phyloP scores from a whole-genome alignment of 2,797 vertebrate genomes.

The Valencia hispanica region DNA sequence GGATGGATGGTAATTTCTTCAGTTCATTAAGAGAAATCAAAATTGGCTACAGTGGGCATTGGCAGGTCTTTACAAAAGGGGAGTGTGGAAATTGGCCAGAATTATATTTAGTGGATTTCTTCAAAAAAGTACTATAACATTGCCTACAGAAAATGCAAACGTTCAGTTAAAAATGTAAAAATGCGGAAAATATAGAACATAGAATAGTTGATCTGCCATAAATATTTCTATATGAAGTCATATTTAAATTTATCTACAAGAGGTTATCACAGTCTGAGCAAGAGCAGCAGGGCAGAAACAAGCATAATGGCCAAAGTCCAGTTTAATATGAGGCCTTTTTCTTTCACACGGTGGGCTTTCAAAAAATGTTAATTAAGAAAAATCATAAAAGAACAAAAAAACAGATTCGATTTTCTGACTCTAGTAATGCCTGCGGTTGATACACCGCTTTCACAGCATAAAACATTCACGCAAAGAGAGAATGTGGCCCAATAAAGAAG shows the following conservation, averaged over 20 bases:
- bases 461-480: neutral
- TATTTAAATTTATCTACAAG: neutral
- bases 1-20: too few species aligned
- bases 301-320: neutral
- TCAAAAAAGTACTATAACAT: neutral
- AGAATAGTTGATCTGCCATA: neutral
- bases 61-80: too few species aligned
- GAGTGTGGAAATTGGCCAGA: neutral
- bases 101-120: neutral
- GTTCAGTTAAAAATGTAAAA: neutral
- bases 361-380: neutral
- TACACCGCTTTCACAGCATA: neutral
- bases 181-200: neutral
- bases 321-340: neutral
- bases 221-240: constrained; percentile 2
- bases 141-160: neutral
- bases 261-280: neutral
- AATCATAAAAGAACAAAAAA: neutral
- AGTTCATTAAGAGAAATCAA: too few species aligned
- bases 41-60: too few species aligned
- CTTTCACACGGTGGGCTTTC: neutral
- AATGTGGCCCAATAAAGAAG: neutral
- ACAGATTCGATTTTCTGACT: neutral
- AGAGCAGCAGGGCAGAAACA: neutral
- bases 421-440: neutral